Evolutionary conservation across 2,888 invertebrate genomes (phyloP), one percentile per base, ranked within the genome.

Genomic region (Apamea monoglypha): DNA sequence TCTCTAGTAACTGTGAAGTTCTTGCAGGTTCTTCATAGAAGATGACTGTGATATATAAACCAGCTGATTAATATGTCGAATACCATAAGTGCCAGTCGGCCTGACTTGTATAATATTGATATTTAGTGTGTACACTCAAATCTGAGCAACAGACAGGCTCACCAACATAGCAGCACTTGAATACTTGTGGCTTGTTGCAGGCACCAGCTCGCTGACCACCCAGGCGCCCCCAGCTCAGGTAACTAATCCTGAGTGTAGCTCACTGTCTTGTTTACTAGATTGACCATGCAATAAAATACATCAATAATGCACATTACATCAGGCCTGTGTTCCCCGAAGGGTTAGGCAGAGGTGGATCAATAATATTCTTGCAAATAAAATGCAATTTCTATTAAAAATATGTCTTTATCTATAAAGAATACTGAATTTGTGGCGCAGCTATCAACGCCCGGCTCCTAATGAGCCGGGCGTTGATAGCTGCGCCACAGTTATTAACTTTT

Each of bases 141-240:
- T 25, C 5, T 18, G n/a, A 59, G 40, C 36, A n/a, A 21, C 59
- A 61, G n/a, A 29, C 32, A 8, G 18, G 14, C 47, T 21, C 40
- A 47, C 32, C 12, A 5, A 25, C 50, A 53, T 6, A 44, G 36
- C 29, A 12, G 36, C 36, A 53, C 29, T 36, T 44, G n/a, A 32
- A 36, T 32, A 21, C 74, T 63, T 72, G 53, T 75, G 18, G 4
- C 36, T 78, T 83, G 82, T 90, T 90, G 56, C 89, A 91, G 91
- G 91, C 71, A 88, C 90, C 44, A 76, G 88, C 72, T 79, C 87
- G 7, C 75, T 87, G 44, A 72, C 74, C 47, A 78, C 83, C 4
- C 88, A 85, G 82, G 78, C 84, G 4, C 70, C 85, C n/a, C 10
- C 68, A 6, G 18, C 85, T 72, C 88, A 89, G 89, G 89, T 89